These are phyloP conservation scores for Todus mexicanus DNA, from an alignment of 2,797 vertebrate species.

Conservation along the genomic window DNA sequence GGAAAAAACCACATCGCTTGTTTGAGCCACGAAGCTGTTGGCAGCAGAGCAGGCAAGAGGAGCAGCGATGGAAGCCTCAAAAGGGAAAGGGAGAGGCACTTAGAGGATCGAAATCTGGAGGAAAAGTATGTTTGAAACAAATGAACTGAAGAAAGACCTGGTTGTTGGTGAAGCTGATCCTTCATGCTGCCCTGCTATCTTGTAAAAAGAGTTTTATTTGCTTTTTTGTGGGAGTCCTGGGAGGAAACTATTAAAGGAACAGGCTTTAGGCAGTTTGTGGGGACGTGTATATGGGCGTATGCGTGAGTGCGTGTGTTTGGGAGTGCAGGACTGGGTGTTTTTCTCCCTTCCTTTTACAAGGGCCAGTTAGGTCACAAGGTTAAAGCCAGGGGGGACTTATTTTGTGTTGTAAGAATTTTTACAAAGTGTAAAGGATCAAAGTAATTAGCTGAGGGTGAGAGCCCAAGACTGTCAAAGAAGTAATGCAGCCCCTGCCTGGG, in stretches of 20 bases:
- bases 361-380: slow-evolving; percentile 78
- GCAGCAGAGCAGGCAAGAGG: background rate
- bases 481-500: slow-evolving; percentile 48
- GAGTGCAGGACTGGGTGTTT: background rate
- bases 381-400: slow-evolving; percentile 75
- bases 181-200: slow-evolving; percentile 70
- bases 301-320: slow-evolving; percentile 3
- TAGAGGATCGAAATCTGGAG: slow-evolving; percentile 29
- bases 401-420: slow-evolving; percentile 83
- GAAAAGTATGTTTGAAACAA: slow-evolving; percentile 56
- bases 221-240: slow-evolving; percentile 72
- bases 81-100: background rate
- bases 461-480: slow-evolving; percentile 67
- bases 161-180: slow-evolving; percentile 45
- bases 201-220: slow-evolving; percentile 79
- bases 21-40: background rate
- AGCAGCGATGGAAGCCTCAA: background rate
- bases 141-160: slow-evolving; percentile 64
- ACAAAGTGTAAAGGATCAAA: slow-evolving; percentile 86
- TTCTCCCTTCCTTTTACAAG: slow-evolving; percentile 69
- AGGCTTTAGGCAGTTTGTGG: slow-evolving; percentile 56
- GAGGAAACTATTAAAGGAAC: slow-evolving; percentile 73
- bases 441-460: slow-evolving; percentile 79
- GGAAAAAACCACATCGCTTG: background rate
- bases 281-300: slow-evolving; percentile 13